Evolutionary conservation across 2,113 vertebrate species (phyloP), one percentile per base, ranked within the genome.

Genomic region (Jacana jacana): DNA sequence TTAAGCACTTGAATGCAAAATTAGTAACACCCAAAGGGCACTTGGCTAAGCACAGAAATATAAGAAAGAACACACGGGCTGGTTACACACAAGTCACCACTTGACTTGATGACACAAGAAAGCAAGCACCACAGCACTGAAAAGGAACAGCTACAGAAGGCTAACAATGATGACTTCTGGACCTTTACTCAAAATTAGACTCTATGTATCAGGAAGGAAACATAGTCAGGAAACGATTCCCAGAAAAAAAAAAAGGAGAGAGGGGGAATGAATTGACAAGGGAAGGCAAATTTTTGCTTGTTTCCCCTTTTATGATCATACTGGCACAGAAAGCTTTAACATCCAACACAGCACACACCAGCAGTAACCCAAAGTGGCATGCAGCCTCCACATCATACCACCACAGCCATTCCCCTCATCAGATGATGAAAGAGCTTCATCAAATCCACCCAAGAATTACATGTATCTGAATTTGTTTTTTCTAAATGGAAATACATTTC

Each of bases 381-480:
- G 23, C 39, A 61, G 85, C 24, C 19, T 18, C 33, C 30, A 72
- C 9, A 10, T 0, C 9, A 7, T 13, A 65, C 13, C 0, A 0
- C 51, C 63, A 1, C 18, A 83, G 83, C 14, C 0, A 0, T 24
- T 30, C 12, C 8, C 8, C 8, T 12, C 5, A 42, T 40, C 23
- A 65, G 33, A 85, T 6, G 13, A 60, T 17, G 11, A 64, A 77
- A 75, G 25, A 64, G 48, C 11, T 57, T 51, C 13, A 82, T 14
- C 25, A 69, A 66, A 82, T 24, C 71, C 48, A 58, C 31, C 10
- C 49, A 82, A 83, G 28, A 89, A 88, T 46, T 69, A 39, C 0
- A 1, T 28, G 6, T 17, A 66, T 44, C 71, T 65, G 31, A 71
- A 68, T 5, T 42, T 13, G 17, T 73, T 66, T 81, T 55, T 64